Evolutionary conservation across 2,113 vertebrate species (phyloP), one percentile per base, ranked within the genome.

Genomic region (Silurus meridionalis): DNA sequence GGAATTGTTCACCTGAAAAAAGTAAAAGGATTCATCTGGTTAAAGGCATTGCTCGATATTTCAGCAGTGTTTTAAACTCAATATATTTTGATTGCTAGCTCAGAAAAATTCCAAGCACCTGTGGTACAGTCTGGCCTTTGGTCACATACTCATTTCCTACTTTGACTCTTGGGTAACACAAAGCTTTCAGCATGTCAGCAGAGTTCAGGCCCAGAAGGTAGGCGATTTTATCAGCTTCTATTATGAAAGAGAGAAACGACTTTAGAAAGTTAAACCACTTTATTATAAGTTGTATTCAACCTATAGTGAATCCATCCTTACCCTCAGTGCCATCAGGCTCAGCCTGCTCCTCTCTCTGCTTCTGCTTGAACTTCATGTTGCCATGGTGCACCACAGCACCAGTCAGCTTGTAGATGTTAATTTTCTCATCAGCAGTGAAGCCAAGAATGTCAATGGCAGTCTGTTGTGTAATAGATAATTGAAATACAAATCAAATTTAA

Each of bases 321-420:
- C 97, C 97, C 94, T 98, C 96, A 88, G 90, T 97, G 94, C 96
- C 96, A 86, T 98, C 97, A 88, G 96, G 94, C 90, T 98, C 96
- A 87, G 96, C 96, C 90, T 97, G 96, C 90, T 97, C 97, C 90
- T 98, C 96, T 88, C 97, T 92, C 89, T 95, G 96, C 91, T 97
- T 97, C 89, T 97, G 96, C 91, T 98, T 87, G 71, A 87, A 87
- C 85, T 87, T 87, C 86, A 85, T 85, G 79, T 84, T 86, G 0
- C 69, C 77, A 19, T 85, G 25, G 84, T 46, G 79, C 53, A 92
- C 80, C 58, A 93, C 93, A 78, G 92, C 93, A 89, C 92, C 93
- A 37, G 93, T 94, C 89, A 93, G 84, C 77, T 93, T 94, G 88
- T 93, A 94, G 90, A 94, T 94, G 91, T 89, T 88, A 7, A 91